Conservation (phyloP, 1,140 invertebrate genomes). For the Drosophila setifemur region DNA sequence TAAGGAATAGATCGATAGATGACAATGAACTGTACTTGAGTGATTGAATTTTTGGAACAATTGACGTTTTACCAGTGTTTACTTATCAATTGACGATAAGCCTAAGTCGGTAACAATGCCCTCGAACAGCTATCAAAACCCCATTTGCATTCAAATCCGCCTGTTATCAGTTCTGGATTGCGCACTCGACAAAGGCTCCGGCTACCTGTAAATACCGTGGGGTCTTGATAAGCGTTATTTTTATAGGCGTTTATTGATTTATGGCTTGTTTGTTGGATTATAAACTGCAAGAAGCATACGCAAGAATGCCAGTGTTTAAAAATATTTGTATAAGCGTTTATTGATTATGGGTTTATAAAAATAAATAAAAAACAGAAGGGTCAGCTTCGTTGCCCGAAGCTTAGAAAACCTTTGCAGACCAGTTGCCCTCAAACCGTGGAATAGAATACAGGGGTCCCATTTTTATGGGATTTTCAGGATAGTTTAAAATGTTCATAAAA, state of each 20-base stretch:
- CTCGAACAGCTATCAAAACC: constrained; percentile 25
- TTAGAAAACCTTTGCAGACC: too few relatives aligned
- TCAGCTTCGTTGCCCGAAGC: too few relatives aligned
- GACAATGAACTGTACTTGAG: not conserved
- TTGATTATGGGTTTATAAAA: too few relatives aligned
- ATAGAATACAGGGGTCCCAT: too few relatives aligned
- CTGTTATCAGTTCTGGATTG: constrained; percentile 33
- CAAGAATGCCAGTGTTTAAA: too few relatives aligned
- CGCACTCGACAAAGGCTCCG: constrained; percentile 4
- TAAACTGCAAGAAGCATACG: not conserved
- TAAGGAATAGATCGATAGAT: not conserved
- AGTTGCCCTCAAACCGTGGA: too few relatives aligned
- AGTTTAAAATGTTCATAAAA: too few relatives aligned
- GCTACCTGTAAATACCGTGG: constrained; percentile 37
- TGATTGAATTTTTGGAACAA: constrained; percentile 28
- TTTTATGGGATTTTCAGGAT: too few relatives aligned
- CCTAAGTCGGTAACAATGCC: constrained; percentile 18
- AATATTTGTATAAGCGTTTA: too few relatives aligned
- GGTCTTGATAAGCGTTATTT: constrained; percentile 51
- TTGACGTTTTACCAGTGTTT: constrained; percentile 14
- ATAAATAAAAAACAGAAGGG: too few relatives aligned
- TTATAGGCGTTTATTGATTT: constrained; percentile 60
- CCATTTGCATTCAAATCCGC: constrained; percentile 50
- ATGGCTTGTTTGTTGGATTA: constrained; percentile 19
- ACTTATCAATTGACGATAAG: constrained; percentile 25